Evolutionary conservation across 2,888 invertebrate species (phyloP).

Genomic region (Lochmaea crataegi): DNA sequence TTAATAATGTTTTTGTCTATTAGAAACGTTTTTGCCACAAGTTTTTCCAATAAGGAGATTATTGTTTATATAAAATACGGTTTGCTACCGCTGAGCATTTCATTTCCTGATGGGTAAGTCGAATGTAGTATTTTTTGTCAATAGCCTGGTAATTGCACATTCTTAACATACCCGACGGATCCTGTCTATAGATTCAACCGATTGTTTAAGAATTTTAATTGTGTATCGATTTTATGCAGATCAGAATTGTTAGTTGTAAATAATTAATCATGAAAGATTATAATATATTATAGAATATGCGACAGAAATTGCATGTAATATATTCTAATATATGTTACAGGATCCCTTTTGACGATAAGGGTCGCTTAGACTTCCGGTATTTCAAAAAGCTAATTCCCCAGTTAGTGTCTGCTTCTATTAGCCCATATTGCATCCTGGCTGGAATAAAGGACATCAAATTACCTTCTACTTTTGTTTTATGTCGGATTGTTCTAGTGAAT

Average conservation of each 20-base stretch:
- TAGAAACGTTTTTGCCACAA: background rate
- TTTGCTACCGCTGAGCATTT: background rate
- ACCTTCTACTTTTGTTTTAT: slow-evolving; percentile 31
- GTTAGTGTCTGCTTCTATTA: slow-evolving; percentile 21
- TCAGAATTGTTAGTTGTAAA: too few species aligned
- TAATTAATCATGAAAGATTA: background rate
- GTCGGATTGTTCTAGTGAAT: slow-evolving; percentile 25
- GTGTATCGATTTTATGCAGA: too few species aligned
- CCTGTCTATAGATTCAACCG: background rate
- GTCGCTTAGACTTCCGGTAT: slow-evolving; percentile 19
- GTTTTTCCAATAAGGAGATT: slow-evolving; percentile 1
- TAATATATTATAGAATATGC: too few species aligned
- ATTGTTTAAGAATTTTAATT: background rate
- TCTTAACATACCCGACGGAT: too few species aligned
- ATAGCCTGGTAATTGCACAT: too few species aligned
- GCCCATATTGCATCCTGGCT: slow-evolving; percentile 21
- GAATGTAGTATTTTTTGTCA: too few species aligned
- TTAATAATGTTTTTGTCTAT: background rate
- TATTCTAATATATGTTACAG: slow-evolving; percentile 15
- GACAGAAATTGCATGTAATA: slow-evolving; percentile 12
- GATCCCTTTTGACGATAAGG: slow-evolving; percentile 13
- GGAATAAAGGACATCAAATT: slow-evolving; percentile 32
- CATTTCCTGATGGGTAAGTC: slow-evolving; percentile 2
- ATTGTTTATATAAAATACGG: slow-evolving; percentile 1
- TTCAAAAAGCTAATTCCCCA: slow-evolving; percentile 20